Evolutionary conservation across 2,113 vertebrate species (phyloP), one percentile per base, ranked within the genome.

Genomic region (Struthio camelus): DNA sequence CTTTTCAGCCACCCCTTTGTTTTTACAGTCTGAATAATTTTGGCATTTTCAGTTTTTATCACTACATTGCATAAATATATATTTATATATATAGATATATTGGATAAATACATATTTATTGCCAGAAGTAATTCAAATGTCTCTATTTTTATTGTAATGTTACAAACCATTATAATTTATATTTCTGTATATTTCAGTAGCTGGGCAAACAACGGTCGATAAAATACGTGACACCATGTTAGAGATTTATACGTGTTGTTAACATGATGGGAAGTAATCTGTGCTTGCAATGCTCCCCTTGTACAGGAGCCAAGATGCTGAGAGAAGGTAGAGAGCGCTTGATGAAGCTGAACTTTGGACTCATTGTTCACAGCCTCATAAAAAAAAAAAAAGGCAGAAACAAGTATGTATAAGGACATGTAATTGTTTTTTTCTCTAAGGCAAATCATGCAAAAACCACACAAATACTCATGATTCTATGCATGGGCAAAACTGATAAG

Each of bases 21-120:
- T 97, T 93, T 96, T 91, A 94, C 54, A 92, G 17, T 90, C 34
- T 76, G 58, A 90, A 90, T 87, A 80, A 65, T 90, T 95, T 92
- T 96, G 80, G 81, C 69, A 20, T 96, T 95, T 96, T 96, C 77
- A 58, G 87, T 72, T 93, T 96, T 92, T 82, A 80, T 84, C 95
- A 86, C 83, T 96, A 87, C 86, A 56, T 77, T 94, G 96, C 91
- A 80, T 92, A 61, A n/a, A 34, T 80, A 76, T 64, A 80, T 89
- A 91, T 96, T 64, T 97, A 92, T 95, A 82, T 80, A 94, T 54
- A 85, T 7, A 94, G 51, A 77, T 93, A 95, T 96, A 93, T 92
- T 94, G 93, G 73, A 56, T 95, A 94, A 92, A 61, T 66, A 93
- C 36, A 48, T 96, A 97, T 97, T 96, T 96, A 97, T 97, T 97